Percentiles rank a stretch among this genome's conserved stretches.
Evolutionary conservation across 2,797 vertebrate genomes (phyloP).

Genomic region (Dendrocincla fuliginosa): DNA sequence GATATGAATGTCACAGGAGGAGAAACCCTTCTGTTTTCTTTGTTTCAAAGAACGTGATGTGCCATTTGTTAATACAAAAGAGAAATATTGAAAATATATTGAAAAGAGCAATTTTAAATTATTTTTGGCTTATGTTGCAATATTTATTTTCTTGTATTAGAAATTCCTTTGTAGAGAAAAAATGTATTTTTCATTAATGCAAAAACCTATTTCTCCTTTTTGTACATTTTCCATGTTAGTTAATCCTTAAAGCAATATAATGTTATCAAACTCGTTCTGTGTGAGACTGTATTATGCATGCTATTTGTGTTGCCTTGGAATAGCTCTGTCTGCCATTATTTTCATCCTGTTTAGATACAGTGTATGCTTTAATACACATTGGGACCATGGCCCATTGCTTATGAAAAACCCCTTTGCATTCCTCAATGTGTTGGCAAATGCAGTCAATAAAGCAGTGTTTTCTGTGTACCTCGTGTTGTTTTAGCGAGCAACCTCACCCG

Average conservation of each 20-base stretch:
- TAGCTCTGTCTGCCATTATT: constrained; percentile 84
- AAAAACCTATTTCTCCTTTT: constrained; percentile 99
- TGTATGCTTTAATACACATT: constrained; percentile 79
- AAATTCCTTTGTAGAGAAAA: constrained; percentile 99
- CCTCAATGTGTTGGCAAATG: constrained; percentile 91
- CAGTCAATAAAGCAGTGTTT: constrained; percentile 99
- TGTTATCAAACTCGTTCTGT: constrained; percentile 82
- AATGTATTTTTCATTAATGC: constrained; percentile 99
- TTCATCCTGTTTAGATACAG: constrained; percentile 78
- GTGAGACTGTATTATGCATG: constrained; percentile 95
- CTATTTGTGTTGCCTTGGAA: constrained; percentile 93
- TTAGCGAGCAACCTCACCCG: not conserved
- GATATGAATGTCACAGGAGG: constrained; percentile 98
- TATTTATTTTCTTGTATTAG: constrained; percentile 99
- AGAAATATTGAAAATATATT: constrained; percentile 99
- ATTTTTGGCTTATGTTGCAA: constrained; percentile 99
- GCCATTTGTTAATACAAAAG: constrained; percentile 99
- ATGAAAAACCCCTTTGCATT: constrained; percentile 72
- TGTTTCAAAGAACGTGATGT: constrained; percentile 98
- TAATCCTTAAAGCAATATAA: constrained; percentile 98
- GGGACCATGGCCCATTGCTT: constrained; percentile 75
- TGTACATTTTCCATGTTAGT: constrained; percentile 98
- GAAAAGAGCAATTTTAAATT: constrained; percentile 99
- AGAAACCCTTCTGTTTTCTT: constrained; percentile 91
- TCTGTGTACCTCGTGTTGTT: constrained; percentile 81